Conservation (phyloP, 2,113 vertebrate species). For the Hiodon alosoides region DNA sequence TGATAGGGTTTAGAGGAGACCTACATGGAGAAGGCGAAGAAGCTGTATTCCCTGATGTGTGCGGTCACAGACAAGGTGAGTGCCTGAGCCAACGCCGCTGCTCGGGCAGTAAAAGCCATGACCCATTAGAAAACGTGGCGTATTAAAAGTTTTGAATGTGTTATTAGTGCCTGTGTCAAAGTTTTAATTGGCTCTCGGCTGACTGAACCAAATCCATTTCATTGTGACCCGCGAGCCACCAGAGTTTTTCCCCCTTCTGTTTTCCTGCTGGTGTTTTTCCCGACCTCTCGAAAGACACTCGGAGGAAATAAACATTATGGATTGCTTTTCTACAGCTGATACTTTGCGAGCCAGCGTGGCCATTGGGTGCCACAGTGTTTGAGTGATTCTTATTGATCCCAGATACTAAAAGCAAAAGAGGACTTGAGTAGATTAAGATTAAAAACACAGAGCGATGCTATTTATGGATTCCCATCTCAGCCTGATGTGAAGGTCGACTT, state of each 20-base stretch:
- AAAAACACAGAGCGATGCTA: background rate
- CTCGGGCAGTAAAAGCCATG: background rate
- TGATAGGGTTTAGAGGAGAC: conserved; percentile 71
- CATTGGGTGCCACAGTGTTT: background rate
- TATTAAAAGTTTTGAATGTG: no score
- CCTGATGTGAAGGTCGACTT: no score
- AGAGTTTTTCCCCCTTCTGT: background rate
- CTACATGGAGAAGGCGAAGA: conserved; percentile 74
- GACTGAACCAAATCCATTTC: background rate
- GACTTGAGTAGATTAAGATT: background rate
- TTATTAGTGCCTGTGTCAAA: background rate
- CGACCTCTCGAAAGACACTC: background rate
- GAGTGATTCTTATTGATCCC: background rate
- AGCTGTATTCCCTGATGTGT: conserved; percentile 68
- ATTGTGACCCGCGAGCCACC: background rate
- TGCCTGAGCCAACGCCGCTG: background rate
- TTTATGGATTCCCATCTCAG: no score
- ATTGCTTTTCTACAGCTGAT: background rate
- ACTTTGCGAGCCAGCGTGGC: no score
- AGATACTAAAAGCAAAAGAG: background rate
- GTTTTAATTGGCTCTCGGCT: conserved; percentile 7
- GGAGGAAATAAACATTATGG: background rate
- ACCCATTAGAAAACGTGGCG: background rate
- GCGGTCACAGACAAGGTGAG: conserved; percentile 82
- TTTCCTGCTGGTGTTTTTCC: background rate